These are phyloP conservation scores for Rhyzopertha dominica DNA, from an alignment of 1,140 invertebrate genomes.

Conservation along the genomic window DNA sequence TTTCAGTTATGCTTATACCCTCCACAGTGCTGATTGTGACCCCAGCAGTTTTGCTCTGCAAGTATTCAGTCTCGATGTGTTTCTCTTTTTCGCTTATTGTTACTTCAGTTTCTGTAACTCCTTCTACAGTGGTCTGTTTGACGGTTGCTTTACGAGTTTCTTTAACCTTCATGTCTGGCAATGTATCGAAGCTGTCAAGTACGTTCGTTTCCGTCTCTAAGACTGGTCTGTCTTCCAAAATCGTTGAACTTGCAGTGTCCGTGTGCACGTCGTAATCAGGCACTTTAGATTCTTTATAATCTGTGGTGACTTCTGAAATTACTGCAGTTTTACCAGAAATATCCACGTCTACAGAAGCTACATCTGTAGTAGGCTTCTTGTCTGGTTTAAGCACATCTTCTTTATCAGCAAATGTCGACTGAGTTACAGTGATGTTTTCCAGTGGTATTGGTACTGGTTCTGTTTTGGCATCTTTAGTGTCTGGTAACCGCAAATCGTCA, in stretches of 20 bases:
- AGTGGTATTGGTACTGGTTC: slow-evolving; percentile 40
- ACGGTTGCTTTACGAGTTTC: slow-evolving; percentile 41
- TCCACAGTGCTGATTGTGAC: slow-evolving; percentile 46
- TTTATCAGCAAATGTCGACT: slow-evolving; percentile 43
- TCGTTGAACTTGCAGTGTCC: neutral
- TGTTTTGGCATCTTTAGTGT: no score
- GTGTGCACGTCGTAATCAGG: neutral
- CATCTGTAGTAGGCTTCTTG: slow-evolving; percentile 40
- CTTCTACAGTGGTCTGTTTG: slow-evolving; percentile 44
- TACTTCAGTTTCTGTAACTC: slow-evolving; percentile 48
- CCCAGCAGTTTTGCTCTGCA: slow-evolving; percentile 45
- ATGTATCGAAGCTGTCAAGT: slow-evolving; percentile 1
- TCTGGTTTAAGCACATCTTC: slow-evolving; percentile 41
- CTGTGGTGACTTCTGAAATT: slow-evolving; percentile 5
- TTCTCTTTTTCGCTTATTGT: slow-evolving; percentile 25
- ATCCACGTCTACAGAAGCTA: slow-evolving; percentile 41
- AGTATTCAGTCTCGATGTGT: slow-evolving; percentile 35
- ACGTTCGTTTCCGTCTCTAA: neutral
- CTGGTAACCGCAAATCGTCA: slow-evolving; percentile 24
- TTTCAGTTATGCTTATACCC: slow-evolving; percentile 48
- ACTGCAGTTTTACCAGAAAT: slow-evolving; percentile 43
- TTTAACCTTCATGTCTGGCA: slow-evolving; percentile 20
- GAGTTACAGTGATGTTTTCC: slow-evolving; percentile 44
- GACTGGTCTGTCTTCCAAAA: neutral
- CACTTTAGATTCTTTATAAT: neutral